Percentiles rank a stretch among this genome's conserved stretches.
Evolutionary conservation across 2,797 vertebrate genomes (phyloP).

Genomic region (Sebastes hopkinsi): DNA sequence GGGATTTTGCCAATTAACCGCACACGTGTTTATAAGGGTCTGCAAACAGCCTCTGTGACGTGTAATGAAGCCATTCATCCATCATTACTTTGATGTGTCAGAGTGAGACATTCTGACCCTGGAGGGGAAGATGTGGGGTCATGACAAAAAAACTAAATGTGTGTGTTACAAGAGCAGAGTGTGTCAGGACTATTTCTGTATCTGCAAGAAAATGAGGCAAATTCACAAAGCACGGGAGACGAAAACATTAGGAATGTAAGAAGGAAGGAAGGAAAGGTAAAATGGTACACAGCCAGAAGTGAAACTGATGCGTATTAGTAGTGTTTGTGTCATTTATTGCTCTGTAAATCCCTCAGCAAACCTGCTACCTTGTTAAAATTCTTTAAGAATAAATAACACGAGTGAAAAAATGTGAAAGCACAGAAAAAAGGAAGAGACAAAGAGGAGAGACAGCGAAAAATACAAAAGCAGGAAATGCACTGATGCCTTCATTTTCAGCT

Average conservation of each 20-base stretch:
- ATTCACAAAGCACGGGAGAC: conserved; percentile 11
- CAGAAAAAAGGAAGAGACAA: neutral
- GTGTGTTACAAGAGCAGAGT: neutral
- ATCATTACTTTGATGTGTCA: neutral
- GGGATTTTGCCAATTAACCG: neutral
- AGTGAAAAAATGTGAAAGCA: neutral
- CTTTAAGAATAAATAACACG: neutral
- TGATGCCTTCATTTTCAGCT: conserved; percentile 14
- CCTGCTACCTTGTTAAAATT: neutral
- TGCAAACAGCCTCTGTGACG: neutral
- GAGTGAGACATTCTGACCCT: conserved; percentile 31
- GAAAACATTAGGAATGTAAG: neutral
- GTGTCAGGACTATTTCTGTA: neutral
- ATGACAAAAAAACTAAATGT: neutral
- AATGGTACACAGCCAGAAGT: neutral
- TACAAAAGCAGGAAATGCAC: conserved; percentile 20
- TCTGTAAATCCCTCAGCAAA: neutral
- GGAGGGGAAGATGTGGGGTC: neutral
- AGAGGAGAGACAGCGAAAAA: neutral
- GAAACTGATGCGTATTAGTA: no score
- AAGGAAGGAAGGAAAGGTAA: neutral
- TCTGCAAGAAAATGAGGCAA: conserved; percentile 5
- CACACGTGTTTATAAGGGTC: neutral
- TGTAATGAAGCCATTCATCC: neutral
- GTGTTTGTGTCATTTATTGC: neutral